Percentiles rank a stretch among this genome's conserved stretches.
phyloP scores from a whole-genome alignment of 2,888 invertebrate species.

The Leptopilina myrica region DNA sequence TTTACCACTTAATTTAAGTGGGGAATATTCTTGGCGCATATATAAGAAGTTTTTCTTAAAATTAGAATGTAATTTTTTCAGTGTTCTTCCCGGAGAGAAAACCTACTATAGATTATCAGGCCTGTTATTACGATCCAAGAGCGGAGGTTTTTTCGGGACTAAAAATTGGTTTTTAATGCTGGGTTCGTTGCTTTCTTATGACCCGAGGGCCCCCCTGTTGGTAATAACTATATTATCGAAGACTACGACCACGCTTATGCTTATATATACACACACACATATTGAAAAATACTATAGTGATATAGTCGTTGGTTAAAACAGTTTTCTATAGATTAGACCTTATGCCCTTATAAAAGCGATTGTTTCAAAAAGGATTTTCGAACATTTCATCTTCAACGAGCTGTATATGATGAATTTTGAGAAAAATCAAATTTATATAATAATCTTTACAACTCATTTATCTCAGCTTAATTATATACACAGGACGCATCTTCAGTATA shows the following conservation, averaged over 20 bases:
- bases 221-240: constrained; percentile 76
- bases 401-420: background rate
- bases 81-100: constrained; percentile 72
- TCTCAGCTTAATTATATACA: background rate
- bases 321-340: constrained; percentile 28
- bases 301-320: constrained; percentile 16
- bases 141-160: constrained; percentile 73
- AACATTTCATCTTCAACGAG: constrained; percentile 7
- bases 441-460: constrained; percentile 13
- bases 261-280: constrained; percentile 27
- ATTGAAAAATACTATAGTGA: background rate
- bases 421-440: background rate
- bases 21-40: too few species aligned
- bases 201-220: constrained; percentile 65
- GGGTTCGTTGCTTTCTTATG: constrained; percentile 73
- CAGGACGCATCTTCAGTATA: too few species aligned
- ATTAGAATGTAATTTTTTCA: too few species aligned
- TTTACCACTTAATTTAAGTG: too few species aligned
- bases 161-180: constrained; percentile 77
- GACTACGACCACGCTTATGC: constrained; percentile 67
- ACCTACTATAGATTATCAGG: constrained; percentile 76
- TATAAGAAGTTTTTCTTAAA: too few species aligned
- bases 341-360: constrained; percentile 8
- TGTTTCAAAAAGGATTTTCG: constrained; percentile 15
- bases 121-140: constrained; percentile 74